Conservation (phyloP, 2,888 invertebrate genomes). For the Drosophila colorata region DNA sequence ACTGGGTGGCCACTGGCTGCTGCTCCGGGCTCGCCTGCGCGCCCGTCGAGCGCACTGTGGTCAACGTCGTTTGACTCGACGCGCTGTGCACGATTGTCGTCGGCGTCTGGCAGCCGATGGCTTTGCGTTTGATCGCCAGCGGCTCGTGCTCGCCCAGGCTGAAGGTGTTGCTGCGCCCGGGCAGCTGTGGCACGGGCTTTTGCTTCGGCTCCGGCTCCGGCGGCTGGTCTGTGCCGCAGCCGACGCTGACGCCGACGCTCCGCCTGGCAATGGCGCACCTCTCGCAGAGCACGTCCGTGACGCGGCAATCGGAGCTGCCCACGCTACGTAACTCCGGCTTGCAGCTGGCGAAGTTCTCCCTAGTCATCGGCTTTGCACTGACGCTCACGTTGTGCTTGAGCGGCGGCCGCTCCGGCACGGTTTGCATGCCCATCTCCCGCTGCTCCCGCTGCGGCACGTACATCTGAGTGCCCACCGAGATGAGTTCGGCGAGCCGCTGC, state of each 20-base stretch:
- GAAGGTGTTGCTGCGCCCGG: conserved; percentile 87
- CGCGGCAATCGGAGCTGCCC: conserved; percentile 86
- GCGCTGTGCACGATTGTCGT: conserved; percentile 62
- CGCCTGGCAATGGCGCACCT: conserved; percentile 86
- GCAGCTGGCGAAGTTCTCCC: conserved; percentile 80
- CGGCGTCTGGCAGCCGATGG: conserved; percentile 80
- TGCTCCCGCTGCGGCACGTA: conserved; percentile 72
- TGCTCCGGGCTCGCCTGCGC: conserved; percentile 71
- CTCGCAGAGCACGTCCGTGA: conserved; percentile 86
- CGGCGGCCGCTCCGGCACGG: conserved; percentile 66
- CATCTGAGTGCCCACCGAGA: conserved; percentile 84
- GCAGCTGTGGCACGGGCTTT: conserved; percentile 41
- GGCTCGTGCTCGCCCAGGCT: conserved; percentile 87
- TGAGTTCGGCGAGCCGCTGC: conserved; percentile 64
- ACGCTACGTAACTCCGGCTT: conserved; percentile 85
- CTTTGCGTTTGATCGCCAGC: conserved; percentile 84
- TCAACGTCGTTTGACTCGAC: conserved; percentile 76
- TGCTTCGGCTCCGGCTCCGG: conserved; percentile 25
- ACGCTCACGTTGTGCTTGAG: conserved; percentile 74
- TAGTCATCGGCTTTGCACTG: conserved; percentile 75
- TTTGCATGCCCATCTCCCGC: conserved; percentile 76
- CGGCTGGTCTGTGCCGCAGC: conserved; percentile 86
- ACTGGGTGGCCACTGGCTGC: conserved; percentile 74
- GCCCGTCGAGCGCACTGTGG: conserved; percentile 68
- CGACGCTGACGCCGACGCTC: conserved; percentile 87